Conservation (phyloP, 2,797 vertebrate species). For the Phrynocephalus guinanensis region DNA sequence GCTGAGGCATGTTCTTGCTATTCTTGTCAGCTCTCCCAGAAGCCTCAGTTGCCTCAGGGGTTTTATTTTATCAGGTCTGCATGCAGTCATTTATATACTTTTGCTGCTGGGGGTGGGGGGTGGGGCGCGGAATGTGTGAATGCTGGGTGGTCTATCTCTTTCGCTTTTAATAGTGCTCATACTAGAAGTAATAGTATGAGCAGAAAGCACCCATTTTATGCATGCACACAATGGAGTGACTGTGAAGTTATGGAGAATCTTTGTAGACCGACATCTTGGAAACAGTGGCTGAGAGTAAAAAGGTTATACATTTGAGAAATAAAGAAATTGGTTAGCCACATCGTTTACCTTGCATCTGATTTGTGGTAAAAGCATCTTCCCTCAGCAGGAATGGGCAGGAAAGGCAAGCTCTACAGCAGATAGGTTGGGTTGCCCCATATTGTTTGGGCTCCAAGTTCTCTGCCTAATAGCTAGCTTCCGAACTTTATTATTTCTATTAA, state of each 20-base stretch:
- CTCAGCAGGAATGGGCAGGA: background rate
- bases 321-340: background rate
- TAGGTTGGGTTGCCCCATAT: background rate
- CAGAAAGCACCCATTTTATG: conserved; percentile 22
- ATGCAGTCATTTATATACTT: background rate
- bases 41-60: conserved; percentile 52
- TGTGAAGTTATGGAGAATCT: background rate
- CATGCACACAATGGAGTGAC: background rate
- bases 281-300: background rate
- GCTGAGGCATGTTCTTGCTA: conserved; percentile 68
- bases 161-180: conserved; percentile 9
- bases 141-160: conserved; percentile 49
- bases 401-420: background rate
- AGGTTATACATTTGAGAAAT: background rate
- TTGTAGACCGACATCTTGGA: background rate
- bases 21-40: conserved; percentile 66
- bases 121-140: conserved; percentile 25
- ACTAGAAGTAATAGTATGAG: conserved; percentile 46
- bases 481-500: background rate
- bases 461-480: background rate
- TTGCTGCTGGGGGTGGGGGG: background rate
- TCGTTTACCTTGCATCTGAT: background rate
- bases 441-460: background rate
- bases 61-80: conserved; percentile 56
- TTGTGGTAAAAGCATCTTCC: background rate